A percentile compares a stretch with the other conserved stretches of the same genome.
Evolutionary conservation across 23 tunicate genomes (phyloP).

Genomic region (Corella eumyota): DNA sequence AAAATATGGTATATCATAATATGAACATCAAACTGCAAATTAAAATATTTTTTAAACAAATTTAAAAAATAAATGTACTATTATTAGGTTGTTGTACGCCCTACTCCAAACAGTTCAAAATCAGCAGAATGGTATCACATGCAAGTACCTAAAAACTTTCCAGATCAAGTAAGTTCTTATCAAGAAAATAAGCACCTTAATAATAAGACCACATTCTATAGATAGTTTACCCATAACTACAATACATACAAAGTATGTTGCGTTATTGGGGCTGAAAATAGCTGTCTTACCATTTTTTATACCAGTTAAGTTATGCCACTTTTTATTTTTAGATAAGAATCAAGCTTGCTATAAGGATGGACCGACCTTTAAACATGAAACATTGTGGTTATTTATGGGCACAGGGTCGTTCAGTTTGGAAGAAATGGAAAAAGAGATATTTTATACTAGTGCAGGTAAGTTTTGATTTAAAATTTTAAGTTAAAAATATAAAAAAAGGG

Average conservation of each 20-base stretch:
- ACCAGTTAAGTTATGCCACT: background rate
- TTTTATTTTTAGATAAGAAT: constrained; percentile 32
- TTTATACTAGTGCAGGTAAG: constrained; percentile 87
- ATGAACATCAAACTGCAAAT: no score
- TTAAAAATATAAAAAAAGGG: no score
- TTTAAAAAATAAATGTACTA: no score
- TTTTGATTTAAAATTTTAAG: no score
- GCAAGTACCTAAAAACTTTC: constrained; percentile 75
- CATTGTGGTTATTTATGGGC: constrained; percentile 98
- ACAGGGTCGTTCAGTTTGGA: constrained; percentile 93
- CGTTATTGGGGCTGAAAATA: background rate
- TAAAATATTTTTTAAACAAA: no score
- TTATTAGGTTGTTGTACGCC: constrained; percentile 84
- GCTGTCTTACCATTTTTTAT: background rate
- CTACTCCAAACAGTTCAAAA: constrained; percentile 86
- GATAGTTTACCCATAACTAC: no score
- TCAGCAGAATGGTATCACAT: constrained; percentile 80
- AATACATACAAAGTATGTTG: no score
- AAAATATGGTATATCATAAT: no score
- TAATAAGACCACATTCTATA: no score
- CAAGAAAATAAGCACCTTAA: no score
- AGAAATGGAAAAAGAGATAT: constrained; percentile 93
- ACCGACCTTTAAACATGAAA: constrained; percentile 88
- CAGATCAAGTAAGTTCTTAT: no score
- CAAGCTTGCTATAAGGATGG: constrained; percentile 76